A percentile compares a stretch with the other conserved stretches of the same genome.
Conservation (phyloP, 2,888 invertebrate genomes). For the Orthonevra nobilis region DNA sequence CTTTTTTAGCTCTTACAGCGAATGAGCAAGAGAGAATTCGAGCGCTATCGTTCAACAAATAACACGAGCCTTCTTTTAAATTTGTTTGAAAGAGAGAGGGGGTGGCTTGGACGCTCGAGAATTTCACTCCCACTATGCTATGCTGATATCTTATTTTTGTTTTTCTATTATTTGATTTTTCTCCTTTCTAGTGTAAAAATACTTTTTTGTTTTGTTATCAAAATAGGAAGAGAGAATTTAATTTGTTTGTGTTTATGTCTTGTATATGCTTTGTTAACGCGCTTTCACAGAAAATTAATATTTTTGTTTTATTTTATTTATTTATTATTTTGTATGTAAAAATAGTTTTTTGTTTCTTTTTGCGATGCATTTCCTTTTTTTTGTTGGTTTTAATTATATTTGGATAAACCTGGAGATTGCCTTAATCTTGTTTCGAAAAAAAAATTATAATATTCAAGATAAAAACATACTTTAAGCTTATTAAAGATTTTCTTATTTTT, state of each 20-base stretch:
- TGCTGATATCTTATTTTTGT: constrained; percentile 40
- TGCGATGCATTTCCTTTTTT: constrained; percentile 56
- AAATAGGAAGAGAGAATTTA: constrained; percentile 72
- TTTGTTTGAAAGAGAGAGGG: constrained; percentile 5
- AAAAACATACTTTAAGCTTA: constrained; percentile 72
- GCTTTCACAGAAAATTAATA: constrained; percentile 59
- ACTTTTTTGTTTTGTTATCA: constrained; percentile 68
- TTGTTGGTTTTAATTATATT: constrained; percentile 65
- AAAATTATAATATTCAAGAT: constrained; percentile 64
- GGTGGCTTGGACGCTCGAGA: constrained; percentile 29
- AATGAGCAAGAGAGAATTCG: constrained; percentile 31
- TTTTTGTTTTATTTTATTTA: constrained; percentile 22
- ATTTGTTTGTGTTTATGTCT: constrained; percentile 62
- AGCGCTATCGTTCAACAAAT: constrained; percentile 48
- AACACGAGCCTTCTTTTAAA: constrained; percentile 55
- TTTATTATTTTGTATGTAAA: constrained; percentile 69
- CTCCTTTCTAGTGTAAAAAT: constrained; percentile 59
- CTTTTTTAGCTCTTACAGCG: background rate
- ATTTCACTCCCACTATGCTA: constrained; percentile 43
- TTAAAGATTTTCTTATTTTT: constrained; percentile 72
- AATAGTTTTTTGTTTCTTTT: constrained; percentile 64
- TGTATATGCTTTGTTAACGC: constrained; percentile 29
- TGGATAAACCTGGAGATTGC: constrained; percentile 61
- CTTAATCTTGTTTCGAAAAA: constrained; percentile 62
- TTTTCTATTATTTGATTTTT: constrained; percentile 15